phyloP scores from a whole-genome alignment of 2,888 invertebrate species.

The Romanomermis culicivorax region DNA sequence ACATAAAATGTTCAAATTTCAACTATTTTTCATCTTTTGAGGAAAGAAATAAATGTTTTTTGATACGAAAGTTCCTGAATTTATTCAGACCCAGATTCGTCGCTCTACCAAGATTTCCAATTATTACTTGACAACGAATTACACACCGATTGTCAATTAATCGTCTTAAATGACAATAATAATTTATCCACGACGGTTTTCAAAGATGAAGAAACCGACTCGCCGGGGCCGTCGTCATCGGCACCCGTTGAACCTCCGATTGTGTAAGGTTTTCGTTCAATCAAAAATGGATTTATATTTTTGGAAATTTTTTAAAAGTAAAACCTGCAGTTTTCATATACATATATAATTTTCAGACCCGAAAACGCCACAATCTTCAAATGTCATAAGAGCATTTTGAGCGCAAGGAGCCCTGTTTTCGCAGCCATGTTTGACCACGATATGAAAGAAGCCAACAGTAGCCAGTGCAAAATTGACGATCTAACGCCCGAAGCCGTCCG shows the following conservation, averaged over 20 bases:
- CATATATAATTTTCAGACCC: background rate
- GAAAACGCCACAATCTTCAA: no score
- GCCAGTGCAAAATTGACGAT: conserved; percentile 52
- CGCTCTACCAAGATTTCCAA: background rate
- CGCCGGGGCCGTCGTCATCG: background rate
- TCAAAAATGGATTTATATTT: no score
- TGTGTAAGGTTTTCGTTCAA: background rate
- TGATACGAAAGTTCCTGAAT: no score
- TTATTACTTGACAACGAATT: background rate
- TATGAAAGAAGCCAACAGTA: conserved; percentile 61
- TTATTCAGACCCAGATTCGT: background rate
- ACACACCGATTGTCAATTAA: conserved; percentile 6
- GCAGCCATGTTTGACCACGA: conserved; percentile 97
- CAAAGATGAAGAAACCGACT: background rate
- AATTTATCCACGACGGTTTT: background rate
- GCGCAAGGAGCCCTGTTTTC: conserved; percentile 87
- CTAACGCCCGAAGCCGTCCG: conserved; percentile 51
- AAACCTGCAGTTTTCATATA: background rate
- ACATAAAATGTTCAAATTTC: no score
- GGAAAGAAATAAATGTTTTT: no score
- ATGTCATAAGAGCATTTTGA: conserved; percentile 75
- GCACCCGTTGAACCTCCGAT: background rate
- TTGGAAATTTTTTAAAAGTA: background rate
- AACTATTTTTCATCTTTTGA: no score
- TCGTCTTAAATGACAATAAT: background rate